Evolutionary conservation across 1,140 invertebrate genomes (phyloP).

Genomic region (Coelopa frigida): DNA sequence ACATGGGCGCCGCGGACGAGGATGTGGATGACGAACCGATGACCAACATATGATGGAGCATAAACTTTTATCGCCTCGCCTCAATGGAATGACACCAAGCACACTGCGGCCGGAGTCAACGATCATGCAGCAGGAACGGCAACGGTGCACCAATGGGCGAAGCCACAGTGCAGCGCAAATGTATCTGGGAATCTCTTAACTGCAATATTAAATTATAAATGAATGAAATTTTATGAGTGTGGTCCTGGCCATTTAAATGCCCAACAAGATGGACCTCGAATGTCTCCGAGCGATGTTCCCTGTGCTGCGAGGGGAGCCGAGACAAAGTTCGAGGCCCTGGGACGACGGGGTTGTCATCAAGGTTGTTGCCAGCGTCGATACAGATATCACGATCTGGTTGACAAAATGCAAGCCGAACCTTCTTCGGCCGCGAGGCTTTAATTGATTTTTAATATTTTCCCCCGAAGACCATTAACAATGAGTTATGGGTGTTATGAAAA

Average conservation of each 20-base stretch:
- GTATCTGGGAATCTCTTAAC: slow-evolving; percentile 1
- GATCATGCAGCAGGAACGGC: slow-evolving; percentile 18
- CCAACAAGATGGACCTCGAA: too few species aligned
- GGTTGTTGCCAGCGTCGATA: too few species aligned
- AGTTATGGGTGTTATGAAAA: slow-evolving; percentile 30
- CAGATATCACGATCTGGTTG: too few species aligned
- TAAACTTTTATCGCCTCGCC: slow-evolving; percentile 14
- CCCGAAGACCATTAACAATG: slow-evolving; percentile 12
- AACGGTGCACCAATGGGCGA: too few species aligned
- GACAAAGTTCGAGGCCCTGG: too few species aligned
- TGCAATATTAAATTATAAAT: slow-evolving; percentile 43
- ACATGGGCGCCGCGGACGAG: background rate
- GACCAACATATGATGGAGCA: slow-evolving; percentile 3
- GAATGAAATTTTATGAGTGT: slow-evolving; percentile 41
- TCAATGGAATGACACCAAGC: slow-evolving; percentile 11
- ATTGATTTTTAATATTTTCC: slow-evolving; percentile 5
- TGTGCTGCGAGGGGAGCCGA: too few species aligned
- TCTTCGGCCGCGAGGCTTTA: too few species aligned
- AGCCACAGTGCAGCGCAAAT: background rate
- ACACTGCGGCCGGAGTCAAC: background rate
- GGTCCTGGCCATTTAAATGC: too few species aligned
- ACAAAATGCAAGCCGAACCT: too few species aligned
- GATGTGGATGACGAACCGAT: background rate
- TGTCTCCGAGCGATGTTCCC: too few species aligned
- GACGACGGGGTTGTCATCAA: too few species aligned